Evolutionary conservation across 2,113 vertebrate species (phyloP), one percentile per base, ranked within the genome.

Genomic region (Cichladusa arquata): DNA sequence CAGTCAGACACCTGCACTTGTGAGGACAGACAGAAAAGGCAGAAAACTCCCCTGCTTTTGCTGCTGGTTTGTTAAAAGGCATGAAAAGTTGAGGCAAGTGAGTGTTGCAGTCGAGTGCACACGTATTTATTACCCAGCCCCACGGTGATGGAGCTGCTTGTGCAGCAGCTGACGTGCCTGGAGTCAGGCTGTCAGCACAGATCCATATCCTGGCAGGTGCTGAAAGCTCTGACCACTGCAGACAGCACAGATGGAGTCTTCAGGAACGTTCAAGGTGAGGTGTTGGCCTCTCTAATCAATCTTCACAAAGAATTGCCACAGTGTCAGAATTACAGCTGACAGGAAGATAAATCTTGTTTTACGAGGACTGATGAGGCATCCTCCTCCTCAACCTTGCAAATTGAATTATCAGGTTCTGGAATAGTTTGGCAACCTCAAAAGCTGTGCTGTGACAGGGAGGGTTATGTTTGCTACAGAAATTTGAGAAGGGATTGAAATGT

Each of bases 331-430:
- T 90, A 60, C 62, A 78, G 92, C 86, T 93, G 93, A 78, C 87
- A 93, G 81, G 78, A 73, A 90, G 87, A 92, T 93, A 86, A 91
- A 96, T 94, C 93, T 82, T 77, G 33, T 61, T 84, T 93, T 85
- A 38, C 3, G 74, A 58, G 86, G 78, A 85, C 73, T 79, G 87
- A 92, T 61, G 87, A 80, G 71, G 79, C 93, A 82, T 80, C 93
- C 61, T 93, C 89, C 92, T 91, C 19, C 91, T 94, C 94, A 87
- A 31, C 90, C 94, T 92, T 90, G 89, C 94, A 65, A 79, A 92
- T 19, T 57, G 81, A 91, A 40, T 65, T 62, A 92, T 23, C 90
- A 64, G 56, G 69, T 64, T 79, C 57, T 71, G 2, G 8, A 71
- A 20, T 20, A 48, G 48, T 90, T 53, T 7, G 25, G 84, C 91